Evolutionary conservation across 2,797 vertebrate species (phyloP).

Genomic region (Propithecus deckenii): DNA sequence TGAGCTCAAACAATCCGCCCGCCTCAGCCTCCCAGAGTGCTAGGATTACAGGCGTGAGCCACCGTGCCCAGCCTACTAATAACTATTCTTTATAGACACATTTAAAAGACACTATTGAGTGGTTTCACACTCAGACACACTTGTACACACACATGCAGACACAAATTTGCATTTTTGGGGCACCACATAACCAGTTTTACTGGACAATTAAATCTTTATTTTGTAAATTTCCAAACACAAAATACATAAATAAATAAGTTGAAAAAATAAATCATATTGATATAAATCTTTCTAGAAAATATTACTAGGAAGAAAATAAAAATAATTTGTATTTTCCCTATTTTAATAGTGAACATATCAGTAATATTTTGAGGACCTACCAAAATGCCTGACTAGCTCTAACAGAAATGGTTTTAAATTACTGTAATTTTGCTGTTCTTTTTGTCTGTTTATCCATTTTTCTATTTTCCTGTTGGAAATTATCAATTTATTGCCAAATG

Average conservation of each 20-base stretch:
- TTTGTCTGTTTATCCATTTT: background rate
- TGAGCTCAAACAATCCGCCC: too few relatives aligned
- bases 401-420: background rate
- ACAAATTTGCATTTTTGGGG: background rate
- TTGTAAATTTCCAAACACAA: background rate
- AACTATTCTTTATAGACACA: background rate
- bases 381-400: accelerated
- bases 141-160: accelerated
- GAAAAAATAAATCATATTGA: background rate
- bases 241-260: background rate
- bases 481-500: background rate
- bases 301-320: background rate
- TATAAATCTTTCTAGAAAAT: background rate
- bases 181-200: background rate
- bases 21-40: too few relatives aligned
- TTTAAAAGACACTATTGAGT: background rate
- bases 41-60: too few relatives aligned
- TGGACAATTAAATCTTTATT: background rate
- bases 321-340: background rate
- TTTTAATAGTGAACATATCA: background rate
- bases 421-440: background rate
- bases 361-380: background rate
- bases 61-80: background rate
- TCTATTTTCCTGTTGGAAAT: background rate
- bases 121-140: background rate